These are phyloP conservation scores for Zaprionus africanus DNA, from an alignment of 1,140 invertebrate species.

Conservation along the genomic window DNA sequence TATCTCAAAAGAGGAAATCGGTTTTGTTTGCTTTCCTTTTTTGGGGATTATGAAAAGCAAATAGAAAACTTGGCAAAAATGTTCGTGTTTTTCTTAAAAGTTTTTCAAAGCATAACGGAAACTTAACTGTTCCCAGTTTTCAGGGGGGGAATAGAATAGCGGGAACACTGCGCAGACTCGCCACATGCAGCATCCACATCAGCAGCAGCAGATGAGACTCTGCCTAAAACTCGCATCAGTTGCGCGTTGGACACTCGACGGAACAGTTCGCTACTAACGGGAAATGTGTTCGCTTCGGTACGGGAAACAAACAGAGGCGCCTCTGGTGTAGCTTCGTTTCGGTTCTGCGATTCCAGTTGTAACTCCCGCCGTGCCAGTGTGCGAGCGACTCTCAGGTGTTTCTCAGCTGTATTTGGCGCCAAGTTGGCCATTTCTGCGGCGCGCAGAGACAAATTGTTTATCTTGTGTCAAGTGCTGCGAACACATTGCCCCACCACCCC, in stretches of 20 bases:
- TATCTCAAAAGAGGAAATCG: neutral
- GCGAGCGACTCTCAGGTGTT: conserved; percentile 8
- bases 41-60: neutral
- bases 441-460: conserved; percentile 79
- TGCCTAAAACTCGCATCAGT: conserved; percentile 30
- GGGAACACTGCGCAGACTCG: conserved; percentile 37
- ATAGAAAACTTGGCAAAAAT: neutral
- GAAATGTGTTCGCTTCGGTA: conserved; percentile 11
- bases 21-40: neutral
- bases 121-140: conserved; percentile 43
- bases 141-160: neutral
- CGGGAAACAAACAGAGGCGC: conserved; percentile 22
- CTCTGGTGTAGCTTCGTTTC: conserved; percentile 1
- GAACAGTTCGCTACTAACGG: conserved; percentile 40
- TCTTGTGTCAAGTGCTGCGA: conserved; percentile 75
- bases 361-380: neutral
- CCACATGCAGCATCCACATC: conserved; percentile 19
- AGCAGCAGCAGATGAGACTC: conserved; percentile 14
- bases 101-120: conserved; percentile 33
- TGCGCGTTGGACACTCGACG: conserved; percentile 51
- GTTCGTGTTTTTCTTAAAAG: neutral
- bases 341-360: conserved; percentile 2
- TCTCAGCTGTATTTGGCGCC: conserved; percentile 75
- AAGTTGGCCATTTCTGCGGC: conserved; percentile 71
- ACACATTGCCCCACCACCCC: conserved; percentile 29